Conservation (phyloP, 2,113 vertebrate species). For the Vanacampus margaritifer region DNA sequence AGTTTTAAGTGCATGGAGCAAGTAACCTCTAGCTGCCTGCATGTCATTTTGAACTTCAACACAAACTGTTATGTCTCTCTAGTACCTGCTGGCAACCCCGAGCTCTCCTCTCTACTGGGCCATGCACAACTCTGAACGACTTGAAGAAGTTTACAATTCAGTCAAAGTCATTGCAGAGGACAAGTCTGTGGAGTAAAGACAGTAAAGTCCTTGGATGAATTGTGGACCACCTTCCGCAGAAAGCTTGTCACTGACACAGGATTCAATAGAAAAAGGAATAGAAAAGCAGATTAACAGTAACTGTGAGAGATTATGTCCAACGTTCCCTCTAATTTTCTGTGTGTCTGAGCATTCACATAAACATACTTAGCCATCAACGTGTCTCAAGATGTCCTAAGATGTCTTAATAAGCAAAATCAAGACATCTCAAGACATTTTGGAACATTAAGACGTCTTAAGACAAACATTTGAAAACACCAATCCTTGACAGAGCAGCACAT, state of each 20-base stretch:
- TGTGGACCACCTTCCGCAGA: neutral
- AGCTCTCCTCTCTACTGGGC: conserved; percentile 22
- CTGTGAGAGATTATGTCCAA: too few relatives aligned
- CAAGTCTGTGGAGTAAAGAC: neutral
- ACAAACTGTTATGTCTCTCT: neutral
- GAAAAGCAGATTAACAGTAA: neutral
- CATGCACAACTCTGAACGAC: conserved; percentile 34
- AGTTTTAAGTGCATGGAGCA: too few relatives aligned
- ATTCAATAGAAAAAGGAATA: neutral
- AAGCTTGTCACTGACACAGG: neutral
- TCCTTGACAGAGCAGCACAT: too few relatives aligned
- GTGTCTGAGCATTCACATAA: too few relatives aligned
- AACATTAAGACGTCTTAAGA: too few relatives aligned
- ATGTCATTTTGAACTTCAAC: too few relatives aligned
- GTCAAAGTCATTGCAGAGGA: conserved; percentile 38
- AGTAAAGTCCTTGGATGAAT: neutral
- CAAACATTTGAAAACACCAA: too few relatives aligned
- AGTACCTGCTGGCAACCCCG: conserved; percentile 43
- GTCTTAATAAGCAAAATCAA: too few relatives aligned
- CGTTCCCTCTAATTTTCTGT: too few relatives aligned
- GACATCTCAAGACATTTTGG: too few relatives aligned
- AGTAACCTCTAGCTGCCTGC: neutral
- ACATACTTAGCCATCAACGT: too few relatives aligned
- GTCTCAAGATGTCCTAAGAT: too few relatives aligned
- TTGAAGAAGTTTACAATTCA: conserved; percentile 46